Evolutionary conservation across 92 coral and sea anemone species (phyloP).

Genomic region (Palythoa heliodiscus): DNA sequence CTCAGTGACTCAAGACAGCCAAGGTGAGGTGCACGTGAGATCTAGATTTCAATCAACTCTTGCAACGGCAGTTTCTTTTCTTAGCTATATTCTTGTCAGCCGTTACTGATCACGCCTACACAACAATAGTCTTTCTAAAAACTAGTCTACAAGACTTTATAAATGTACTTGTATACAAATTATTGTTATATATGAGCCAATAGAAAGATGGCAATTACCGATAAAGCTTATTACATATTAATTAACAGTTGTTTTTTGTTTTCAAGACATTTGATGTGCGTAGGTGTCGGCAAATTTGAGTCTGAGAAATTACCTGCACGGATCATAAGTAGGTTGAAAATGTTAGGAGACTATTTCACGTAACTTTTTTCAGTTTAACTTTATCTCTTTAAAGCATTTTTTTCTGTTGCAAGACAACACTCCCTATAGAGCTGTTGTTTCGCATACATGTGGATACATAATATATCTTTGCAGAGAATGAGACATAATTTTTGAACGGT

Average conservation of each 20-base stretch:
- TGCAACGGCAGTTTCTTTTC: too few species aligned
- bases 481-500: not conserved
- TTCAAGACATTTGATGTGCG: not conserved
- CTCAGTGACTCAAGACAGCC: too few species aligned
- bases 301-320: not conserved
- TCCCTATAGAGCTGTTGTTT: not conserved
- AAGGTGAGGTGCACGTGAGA: too few species aligned
- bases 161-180: not conserved
- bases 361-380: not conserved
- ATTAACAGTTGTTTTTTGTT: slow-evolving; percentile 24
- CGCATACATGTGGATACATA: not conserved
- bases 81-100: too few species aligned
- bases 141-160: not conserved
- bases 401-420: not conserved
- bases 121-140: not conserved
- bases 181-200: not conserved
- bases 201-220: slow-evolving; percentile 23
- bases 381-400: not conserved
- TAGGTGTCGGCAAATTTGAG: not conserved
- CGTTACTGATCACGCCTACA: too few species aligned
- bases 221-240: slow-evolving; percentile 28
- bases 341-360: not conserved
- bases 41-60: too few species aligned
- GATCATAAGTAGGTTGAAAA: slow-evolving; percentile 3
- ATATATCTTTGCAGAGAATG: not conserved